These are phyloP conservation scores for Mechanitis mazaeus DNA, from an alignment of 2,888 invertebrate genomes.

Conservation along the genomic window DNA sequence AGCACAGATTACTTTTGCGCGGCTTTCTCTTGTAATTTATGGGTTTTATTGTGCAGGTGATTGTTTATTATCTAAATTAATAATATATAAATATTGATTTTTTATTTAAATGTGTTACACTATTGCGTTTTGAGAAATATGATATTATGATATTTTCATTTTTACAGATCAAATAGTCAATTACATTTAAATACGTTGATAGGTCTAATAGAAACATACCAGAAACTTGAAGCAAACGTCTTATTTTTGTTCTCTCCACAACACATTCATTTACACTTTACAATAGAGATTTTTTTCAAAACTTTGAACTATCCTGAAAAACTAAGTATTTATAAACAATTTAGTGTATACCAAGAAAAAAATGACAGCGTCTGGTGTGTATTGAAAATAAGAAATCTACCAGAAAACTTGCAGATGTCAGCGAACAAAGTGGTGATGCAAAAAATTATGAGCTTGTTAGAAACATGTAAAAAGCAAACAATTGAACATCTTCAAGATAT, in stretches of 20 bases:
- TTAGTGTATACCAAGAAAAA: conserved; percentile 38
- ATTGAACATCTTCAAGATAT: neutral
- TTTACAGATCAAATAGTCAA: conserved; percentile 42
- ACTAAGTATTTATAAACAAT: conserved; percentile 41
- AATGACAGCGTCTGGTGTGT: conserved; percentile 46
- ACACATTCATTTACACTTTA: conserved; percentile 42
- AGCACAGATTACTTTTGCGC: conserved; percentile 44
- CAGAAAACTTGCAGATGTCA: conserved; percentile 31
- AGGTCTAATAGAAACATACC: conserved; percentile 48
- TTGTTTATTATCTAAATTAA: conserved; percentile 15
- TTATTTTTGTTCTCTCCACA: conserved; percentile 50
- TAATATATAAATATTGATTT: conserved; percentile 3
- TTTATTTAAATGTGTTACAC: neutral
- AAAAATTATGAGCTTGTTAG: conserved; percentile 25
- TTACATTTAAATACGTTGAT: conserved; percentile 42
- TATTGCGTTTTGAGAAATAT: no score
- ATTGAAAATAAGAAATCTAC: conserved; percentile 45
- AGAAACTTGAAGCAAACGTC: conserved; percentile 39
- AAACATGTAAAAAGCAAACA: neutral
- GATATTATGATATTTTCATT: neutral
- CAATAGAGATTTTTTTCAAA: conserved; percentile 45
- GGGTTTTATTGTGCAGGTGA: conserved; percentile 56
- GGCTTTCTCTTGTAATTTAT: conserved; percentile 54
- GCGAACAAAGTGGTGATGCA: conserved; percentile 21
- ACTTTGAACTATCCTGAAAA: conserved; percentile 45